Percentiles rank a stretch among this genome's conserved stretches.
Evolutionary conservation across 2,797 vertebrate genomes (phyloP).

Genomic region (Poeciliopsis presidionis): DNA sequence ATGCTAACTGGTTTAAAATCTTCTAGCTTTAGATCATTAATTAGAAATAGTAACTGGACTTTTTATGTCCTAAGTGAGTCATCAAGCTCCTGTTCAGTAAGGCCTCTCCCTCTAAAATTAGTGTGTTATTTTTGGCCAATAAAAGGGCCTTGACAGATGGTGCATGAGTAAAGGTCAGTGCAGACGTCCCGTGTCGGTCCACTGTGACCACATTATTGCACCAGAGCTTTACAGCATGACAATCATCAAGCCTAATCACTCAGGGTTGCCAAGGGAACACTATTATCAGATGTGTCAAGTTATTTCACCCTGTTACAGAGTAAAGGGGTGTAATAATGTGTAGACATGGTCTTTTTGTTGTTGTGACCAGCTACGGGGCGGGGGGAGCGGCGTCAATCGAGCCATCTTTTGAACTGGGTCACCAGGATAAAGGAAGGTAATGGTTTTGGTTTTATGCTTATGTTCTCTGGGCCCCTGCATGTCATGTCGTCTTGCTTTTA

Average conservation of each 20-base stretch:
- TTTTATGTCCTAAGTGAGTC: background rate
- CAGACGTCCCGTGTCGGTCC: slow-evolving; percentile 36
- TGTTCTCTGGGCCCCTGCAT: slow-evolving; percentile 28
- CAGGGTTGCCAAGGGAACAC: slow-evolving; percentile 54
- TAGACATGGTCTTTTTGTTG: slow-evolving; percentile 60
- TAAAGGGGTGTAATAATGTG: slow-evolving; percentile 64
- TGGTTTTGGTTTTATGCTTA: slow-evolving; percentile 58
- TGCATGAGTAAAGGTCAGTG: slow-evolving; percentile 44
- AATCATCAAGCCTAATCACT: slow-evolving; percentile 55
- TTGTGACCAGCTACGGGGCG: slow-evolving; percentile 45
- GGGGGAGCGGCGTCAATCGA: slow-evolving; percentile 26
- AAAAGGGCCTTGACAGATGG: slow-evolving; percentile 55
- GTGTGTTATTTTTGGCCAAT: slow-evolving; percentile 26
- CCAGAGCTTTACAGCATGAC: slow-evolving; percentile 52
- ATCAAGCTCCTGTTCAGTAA: background rate
- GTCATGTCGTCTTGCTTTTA: slow-evolving; percentile 51
- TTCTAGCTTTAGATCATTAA: background rate
- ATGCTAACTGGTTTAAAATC: background rate
- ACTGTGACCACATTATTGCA: slow-evolving; percentile 58
- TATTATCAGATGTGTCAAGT: slow-evolving; percentile 62
- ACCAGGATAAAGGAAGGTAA: slow-evolving; percentile 58
- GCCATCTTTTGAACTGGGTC: slow-evolving; percentile 63
- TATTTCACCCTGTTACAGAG: slow-evolving; percentile 51
- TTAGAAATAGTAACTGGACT: background rate
- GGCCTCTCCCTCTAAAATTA: background rate